A percentile compares a stretch with the other conserved stretches of the same genome.
Conservation (phyloP, 1,140 invertebrate species). For the Habropoda laboriosa region DNA sequence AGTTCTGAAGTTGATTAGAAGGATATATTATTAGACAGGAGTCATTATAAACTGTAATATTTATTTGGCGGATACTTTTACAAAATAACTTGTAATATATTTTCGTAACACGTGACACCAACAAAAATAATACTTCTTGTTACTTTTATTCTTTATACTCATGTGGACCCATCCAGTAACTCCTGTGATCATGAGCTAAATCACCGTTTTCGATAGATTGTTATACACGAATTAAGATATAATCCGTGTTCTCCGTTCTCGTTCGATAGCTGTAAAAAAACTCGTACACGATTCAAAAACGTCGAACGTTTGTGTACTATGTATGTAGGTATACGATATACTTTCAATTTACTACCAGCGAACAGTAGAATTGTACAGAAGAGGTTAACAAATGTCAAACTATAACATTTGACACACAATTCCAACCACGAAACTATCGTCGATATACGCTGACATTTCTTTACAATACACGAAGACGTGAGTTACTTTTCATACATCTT, state of each 20-base stretch:
- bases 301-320: neutral
- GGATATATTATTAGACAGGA: slow-evolving; percentile 22
- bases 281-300: neutral
- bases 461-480: neutral
- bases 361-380: slow-evolving; percentile 7
- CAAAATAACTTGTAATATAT: slow-evolving; percentile 74
- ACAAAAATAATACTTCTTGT: slow-evolving; percentile 77
- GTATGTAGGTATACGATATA: slow-evolving; percentile 36
- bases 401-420: slow-evolving; percentile 45
- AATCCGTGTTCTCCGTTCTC: slow-evolving; percentile 1
- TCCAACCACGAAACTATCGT: slow-evolving; percentile 22
- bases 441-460: neutral
- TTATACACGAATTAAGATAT: slow-evolving; percentile 27
- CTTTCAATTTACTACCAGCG: slow-evolving; percentile 36
- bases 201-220: slow-evolving; percentile 38
- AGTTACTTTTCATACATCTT: slow-evolving; percentile 5
- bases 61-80: slow-evolving; percentile 72
- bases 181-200: slow-evolving; percentile 41
- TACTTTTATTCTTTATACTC: slow-evolving; percentile 44
- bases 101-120: slow-evolving; percentile 68
- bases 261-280: slow-evolving; percentile 39
- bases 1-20: neutral
- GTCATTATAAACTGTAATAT: slow-evolving; percentile 66
- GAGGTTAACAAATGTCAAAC: slow-evolving; percentile 42
- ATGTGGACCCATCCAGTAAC: slow-evolving; percentile 50